phyloP scores from a whole-genome alignment of 2,888 invertebrate genomes.

The Odontomyia ornata region DNA sequence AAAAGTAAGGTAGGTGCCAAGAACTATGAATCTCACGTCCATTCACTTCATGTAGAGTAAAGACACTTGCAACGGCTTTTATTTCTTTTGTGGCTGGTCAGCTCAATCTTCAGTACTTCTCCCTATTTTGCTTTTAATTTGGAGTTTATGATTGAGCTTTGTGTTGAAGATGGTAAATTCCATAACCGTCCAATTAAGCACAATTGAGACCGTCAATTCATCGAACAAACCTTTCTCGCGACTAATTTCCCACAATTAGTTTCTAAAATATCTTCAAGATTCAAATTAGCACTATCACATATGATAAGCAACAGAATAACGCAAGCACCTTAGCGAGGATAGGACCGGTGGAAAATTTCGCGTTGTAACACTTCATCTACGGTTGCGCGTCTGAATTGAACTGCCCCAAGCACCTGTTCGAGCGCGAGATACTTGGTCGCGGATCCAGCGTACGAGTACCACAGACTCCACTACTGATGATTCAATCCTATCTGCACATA shows the following conservation, averaged over 20 bases:
- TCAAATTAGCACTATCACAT: not conserved
- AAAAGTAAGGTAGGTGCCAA: not conserved
- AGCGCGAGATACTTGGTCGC: not conserved
- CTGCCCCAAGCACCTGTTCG: constrained; percentile 33
- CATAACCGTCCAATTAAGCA: not conserved
- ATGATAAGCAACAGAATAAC: not conserved
- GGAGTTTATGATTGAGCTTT: not conserved
- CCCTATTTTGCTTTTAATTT: not conserved
- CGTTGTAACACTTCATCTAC: constrained; percentile 25
- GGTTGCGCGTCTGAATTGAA: constrained; percentile 43
- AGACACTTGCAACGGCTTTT: constrained; percentile 11
- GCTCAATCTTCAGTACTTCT: not conserved
- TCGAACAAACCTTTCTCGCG: not conserved
- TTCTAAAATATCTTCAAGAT: constrained; percentile 3
- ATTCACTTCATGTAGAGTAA: constrained; percentile 17
- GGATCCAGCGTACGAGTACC: constrained; percentile 21
- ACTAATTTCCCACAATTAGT: not conserved
- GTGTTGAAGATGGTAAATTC: not conserved
- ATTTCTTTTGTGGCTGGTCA: not conserved
- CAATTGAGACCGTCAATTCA: not conserved
- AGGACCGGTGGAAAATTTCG: not conserved
- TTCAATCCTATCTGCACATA: constrained; percentile 8
- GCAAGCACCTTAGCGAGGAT: not conserved
- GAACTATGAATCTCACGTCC: constrained; percentile 10
- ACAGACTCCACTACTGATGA: constrained; percentile 51